Evolutionary conservation across 2,797 vertebrate species (phyloP), one percentile per base, ranked within the genome.

Genomic region (Australoheros facetus): DNA sequence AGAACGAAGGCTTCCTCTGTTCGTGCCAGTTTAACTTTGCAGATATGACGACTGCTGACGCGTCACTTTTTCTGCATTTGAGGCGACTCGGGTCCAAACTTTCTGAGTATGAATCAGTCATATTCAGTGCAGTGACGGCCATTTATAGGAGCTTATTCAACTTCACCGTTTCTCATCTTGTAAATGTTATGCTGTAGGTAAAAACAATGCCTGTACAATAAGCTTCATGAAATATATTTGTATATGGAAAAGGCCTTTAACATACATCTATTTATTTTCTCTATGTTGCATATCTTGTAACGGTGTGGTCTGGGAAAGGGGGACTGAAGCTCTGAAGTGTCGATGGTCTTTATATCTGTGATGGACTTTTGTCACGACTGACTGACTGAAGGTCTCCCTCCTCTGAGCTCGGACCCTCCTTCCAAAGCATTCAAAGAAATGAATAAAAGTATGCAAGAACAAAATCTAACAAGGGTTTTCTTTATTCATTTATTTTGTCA

Each of bases 181-280:
- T 95, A 95, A 95, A 96, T 96, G 93, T 92, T 89, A 77, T 57
- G 75, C 86, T 94, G 90, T 91, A 92, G 87, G 86, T 92, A 91
- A 92, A 93, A 83, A 56, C 30, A 91, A 93, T 91, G 92, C 95
- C 94, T 97, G 96, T 97, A 97, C 94, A 95, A 96, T 96, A 78
- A 73, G 94, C 93, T 93, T 95, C 93, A 93, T 93, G 94, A 94
- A 95, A 94, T 95, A 94, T 97, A 96, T 97, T 97, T 98, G 95
- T 97, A 96, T 97, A 96, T 97, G 95, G 96, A 96, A 96, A 95
- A 86, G 93, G 95, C 89, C 94, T 94, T 93, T 95, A 95, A 94
- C 85, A 94, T 94, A 90, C 93, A 96, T 96, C 96, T 97, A 97
- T 97, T 97, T 98, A 97, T 98, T 98, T 95, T 95, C 91, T 95